Percentiles rank a stretch among this genome's conserved stretches.
These are phyloP conservation scores for Paraplagusia blochii DNA, from an alignment of 2,113 vertebrate species.

Conservation along the genomic window DNA sequence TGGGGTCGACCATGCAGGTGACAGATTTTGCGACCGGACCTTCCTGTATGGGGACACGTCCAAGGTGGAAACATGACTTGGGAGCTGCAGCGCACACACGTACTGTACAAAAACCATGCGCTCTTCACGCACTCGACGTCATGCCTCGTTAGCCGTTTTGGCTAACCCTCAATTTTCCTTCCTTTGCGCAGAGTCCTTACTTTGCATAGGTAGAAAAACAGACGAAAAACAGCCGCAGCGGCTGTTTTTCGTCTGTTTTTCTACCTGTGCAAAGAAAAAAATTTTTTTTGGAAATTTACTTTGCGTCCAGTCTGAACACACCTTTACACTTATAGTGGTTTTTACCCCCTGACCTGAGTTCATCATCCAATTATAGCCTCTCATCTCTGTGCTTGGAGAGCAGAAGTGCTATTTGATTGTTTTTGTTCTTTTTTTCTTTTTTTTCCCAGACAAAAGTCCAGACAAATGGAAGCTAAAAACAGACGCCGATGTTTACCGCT, in stretches of 20 bases:
- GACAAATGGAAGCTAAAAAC: conserved; percentile 44
- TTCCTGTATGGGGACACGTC: background rate
- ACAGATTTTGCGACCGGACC: background rate
- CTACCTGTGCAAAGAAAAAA: conserved; percentile 24
- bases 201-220: too few relatives aligned
- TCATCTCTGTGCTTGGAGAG: conserved; percentile 41
- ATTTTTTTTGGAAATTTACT: conserved; percentile 22
- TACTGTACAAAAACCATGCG: conserved; percentile 42
- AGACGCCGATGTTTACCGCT: conserved; percentile 43
- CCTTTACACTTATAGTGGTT: conserved; percentile 60
- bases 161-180: too few relatives aligned
- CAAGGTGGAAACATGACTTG: too few relatives aligned
- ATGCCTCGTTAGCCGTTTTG: conserved; percentile 13
- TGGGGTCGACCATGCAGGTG: background rate
- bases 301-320: conserved; percentile 41
- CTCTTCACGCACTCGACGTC: conserved; percentile 15
- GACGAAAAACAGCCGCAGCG: too few relatives aligned
- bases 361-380: conserved; percentile 42
- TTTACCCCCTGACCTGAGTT: conserved; percentile 59
- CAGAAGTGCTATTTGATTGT: conserved; percentile 42
- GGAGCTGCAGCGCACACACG: conserved; percentile 19
- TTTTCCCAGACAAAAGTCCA: conserved; percentile 16
- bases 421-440: background rate
- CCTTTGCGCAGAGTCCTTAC: too few relatives aligned
- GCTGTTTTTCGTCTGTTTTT: conserved; percentile 14